These are phyloP conservation scores for Thamnaconus septentrionalis DNA, from an alignment of 2,113 vertebrate genomes.

Conservation along the genomic window DNA sequence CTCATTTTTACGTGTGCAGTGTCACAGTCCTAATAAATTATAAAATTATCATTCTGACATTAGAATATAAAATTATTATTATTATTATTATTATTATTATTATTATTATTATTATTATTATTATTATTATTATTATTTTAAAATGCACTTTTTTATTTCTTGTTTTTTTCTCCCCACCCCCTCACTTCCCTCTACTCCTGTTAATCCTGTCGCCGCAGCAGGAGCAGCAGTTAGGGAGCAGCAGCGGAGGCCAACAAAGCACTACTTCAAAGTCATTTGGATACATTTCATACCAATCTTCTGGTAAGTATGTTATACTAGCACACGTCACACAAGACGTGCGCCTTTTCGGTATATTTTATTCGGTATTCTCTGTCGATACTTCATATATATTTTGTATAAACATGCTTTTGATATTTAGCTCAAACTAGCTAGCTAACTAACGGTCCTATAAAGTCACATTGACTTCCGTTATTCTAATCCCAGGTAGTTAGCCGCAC, in stretches of 20 bases:
- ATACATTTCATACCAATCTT: constrained; percentile 30
- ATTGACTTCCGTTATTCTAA: constrained; percentile 66
- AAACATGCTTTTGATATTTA: constrained; percentile 9
- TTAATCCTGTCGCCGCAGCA: constrained; percentile 56
- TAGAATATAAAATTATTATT: neutral
- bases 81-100: neutral
- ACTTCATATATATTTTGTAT: neutral
- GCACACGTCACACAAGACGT: too few species aligned
- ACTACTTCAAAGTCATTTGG: constrained; percentile 35
- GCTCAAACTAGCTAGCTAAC: constrained; percentile 39
- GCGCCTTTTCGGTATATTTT: rapidly evolving
- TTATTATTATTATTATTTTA: too few species aligned
- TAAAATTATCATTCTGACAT: too few species aligned
- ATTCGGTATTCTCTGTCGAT: rapidly evolving
- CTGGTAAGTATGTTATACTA: constrained; percentile 37
- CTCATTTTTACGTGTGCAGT: too few species aligned
- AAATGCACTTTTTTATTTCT: neutral
- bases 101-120: neutral
- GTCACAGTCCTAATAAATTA: too few species aligned
- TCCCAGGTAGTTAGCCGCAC: constrained; percentile 28
- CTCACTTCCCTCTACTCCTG: constrained; percentile 53
- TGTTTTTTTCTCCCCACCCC: constrained; percentile 37
- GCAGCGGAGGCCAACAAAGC: constrained; percentile 63
- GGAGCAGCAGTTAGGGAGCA: constrained; percentile 31
- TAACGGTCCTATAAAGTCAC: constrained; percentile 39